Evolutionary conservation across 2,797 vertebrate genomes (phyloP), one percentile per base, ranked within the genome.

Genomic region (Gouania willdenowi): DNA sequence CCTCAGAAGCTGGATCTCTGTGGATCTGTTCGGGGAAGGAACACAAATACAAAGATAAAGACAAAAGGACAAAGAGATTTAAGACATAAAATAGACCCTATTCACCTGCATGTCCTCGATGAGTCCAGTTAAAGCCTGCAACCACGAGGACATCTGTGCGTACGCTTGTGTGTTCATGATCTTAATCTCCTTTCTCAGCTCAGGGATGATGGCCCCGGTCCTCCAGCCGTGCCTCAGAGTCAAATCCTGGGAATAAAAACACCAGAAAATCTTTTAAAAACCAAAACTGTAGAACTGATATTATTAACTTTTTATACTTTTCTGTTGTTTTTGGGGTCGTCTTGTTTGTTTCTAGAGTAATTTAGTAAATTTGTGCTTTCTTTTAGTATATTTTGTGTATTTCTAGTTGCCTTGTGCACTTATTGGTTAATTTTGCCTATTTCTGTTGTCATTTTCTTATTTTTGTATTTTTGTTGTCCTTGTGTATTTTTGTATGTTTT

Each of bases 181-280:
- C 75, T 88, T 94, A 70, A 98, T 95, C 85, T 98, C 96, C 0
- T 95, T 92, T 30, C 94, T 83, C 20, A 98, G 75, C 81, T 98
- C 96, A 0, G 97, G 97, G 69, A 99, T 98, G 74, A 99, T 98
- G 1, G 96, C 97, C 0, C 97, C 97, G 0, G 97, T 99, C 52
- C 97, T 89, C 97, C 97, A 99, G 62, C 97, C 97, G 0, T 99
- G 97, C 80, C 94, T 98, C 73, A 99, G 87, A 1, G 97, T 98
- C 75, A 99, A 78, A 75, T 99, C 97, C 97, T 99, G 56, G 12
- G 43, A 19, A 33, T 34, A 13, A 54, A 32, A 49, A 3, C 15
- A 36, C 16, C 6, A 19, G 10, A 38, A 16, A n/a, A n/a, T n/a
- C n/a, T n/a, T n/a, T n/a, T n/a, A n/a, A n/a, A n/a, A n/a, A n/a